Evolutionary conservation across 2,888 invertebrate genomes (phyloP).

Genomic region (Cyclophora albipunctata): DNA sequence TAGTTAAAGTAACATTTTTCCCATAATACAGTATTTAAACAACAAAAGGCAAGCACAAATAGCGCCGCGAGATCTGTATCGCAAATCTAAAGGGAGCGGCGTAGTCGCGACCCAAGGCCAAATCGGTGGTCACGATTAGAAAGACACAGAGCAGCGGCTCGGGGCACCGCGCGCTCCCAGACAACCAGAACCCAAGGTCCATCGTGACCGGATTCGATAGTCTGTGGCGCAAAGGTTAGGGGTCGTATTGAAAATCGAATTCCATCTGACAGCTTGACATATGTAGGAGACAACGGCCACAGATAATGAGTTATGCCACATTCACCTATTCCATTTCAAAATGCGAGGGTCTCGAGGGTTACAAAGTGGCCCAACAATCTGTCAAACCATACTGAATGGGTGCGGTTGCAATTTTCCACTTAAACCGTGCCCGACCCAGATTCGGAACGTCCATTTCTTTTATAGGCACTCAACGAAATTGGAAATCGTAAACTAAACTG

Average conservation of each 20-base stretch:
- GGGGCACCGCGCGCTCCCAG: conserved; percentile 20
- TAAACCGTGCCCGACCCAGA: conserved; percentile 6
- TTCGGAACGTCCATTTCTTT: conserved; percentile 2
- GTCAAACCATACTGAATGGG: conserved; percentile 12
- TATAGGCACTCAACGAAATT: conserved; percentile 7
- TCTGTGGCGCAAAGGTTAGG: conserved; percentile 50
- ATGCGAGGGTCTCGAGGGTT: conserved; percentile 4
- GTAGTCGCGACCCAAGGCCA: conserved; percentile 54
- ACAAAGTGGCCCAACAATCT: conserved; percentile 8
- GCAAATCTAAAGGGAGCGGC: conserved; percentile 55
- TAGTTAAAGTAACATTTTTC: conserved; percentile 18
- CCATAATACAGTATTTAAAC: conserved; percentile 30
- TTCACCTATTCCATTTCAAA: conserved; percentile 21
- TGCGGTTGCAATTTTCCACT: conserved; percentile 9
- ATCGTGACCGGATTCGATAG: conserved; percentile 51
- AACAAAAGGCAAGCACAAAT: conserved; percentile 35
- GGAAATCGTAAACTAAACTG: background rate
- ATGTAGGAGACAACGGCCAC: conserved; percentile 35
- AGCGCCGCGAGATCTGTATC: conserved; percentile 47
- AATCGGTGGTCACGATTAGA: conserved; percentile 60
- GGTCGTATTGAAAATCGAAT: conserved; percentile 50
- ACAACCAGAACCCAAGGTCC: conserved; percentile 55
- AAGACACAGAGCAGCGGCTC: conserved; percentile 36
- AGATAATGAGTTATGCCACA: conserved; percentile 25
- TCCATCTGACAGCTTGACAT: conserved; percentile 43